phyloP scores from a whole-genome alignment of 2,113 vertebrate species.

The Diadophis punctatus region DNA sequence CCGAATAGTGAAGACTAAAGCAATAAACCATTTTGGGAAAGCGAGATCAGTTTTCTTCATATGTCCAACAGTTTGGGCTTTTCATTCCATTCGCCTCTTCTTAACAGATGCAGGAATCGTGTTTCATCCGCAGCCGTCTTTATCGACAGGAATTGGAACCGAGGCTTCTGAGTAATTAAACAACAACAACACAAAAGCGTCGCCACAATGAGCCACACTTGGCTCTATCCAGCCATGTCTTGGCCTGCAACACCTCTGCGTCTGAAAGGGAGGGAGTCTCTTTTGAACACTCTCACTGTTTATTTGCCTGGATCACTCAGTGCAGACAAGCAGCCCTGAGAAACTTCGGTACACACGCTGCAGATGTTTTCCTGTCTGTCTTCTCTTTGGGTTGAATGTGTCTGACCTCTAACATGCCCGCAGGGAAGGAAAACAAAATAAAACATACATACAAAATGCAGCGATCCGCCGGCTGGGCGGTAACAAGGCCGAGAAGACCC shows the following conservation, averaged over 20 bases:
- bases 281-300: conserved; percentile 40
- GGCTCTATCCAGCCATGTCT: conserved; percentile 61
- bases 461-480: background rate
- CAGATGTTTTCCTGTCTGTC: background rate
- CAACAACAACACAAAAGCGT: conserved; percentile 22
- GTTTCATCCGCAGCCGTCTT: conserved; percentile 68
- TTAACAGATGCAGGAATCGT: conserved; percentile 73
- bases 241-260: conserved; percentile 56
- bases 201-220: conserved; percentile 67
- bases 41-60: conserved; percentile 33
- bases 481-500: background rate
- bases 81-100: conserved; percentile 50
- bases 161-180: conserved; percentile 69
- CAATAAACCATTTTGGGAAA: conserved; percentile 65
- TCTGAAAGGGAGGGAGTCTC: conserved; percentile 44
- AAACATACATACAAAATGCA: conserved; percentile 2
- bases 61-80: conserved; percentile 64
- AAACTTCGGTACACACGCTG: background rate
- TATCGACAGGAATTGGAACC: conserved; percentile 53
- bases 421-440: conserved; percentile 23
- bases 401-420: conserved; percentile 55
- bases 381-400: conserved; percentile 44
- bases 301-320: conserved; percentile 48
- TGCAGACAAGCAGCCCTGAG: conserved; percentile 42
- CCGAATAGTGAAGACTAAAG: conserved; percentile 47